phyloP scores from a whole-genome alignment of 2,888 invertebrate species.

The Pristionchus maxplancki region DNA sequence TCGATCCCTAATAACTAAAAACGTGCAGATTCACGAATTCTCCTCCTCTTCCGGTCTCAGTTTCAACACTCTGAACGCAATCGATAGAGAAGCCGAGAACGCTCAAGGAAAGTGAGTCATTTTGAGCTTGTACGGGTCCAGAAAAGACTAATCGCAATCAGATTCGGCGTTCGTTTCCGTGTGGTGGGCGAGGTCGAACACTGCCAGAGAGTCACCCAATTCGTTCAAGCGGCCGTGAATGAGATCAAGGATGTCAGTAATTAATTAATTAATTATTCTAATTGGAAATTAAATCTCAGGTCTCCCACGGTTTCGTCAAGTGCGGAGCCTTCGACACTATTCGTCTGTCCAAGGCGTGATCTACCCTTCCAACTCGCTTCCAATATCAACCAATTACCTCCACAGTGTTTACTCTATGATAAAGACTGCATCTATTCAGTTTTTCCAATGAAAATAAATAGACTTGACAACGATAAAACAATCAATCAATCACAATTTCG shows the following conservation, averaged over 20 bases:
- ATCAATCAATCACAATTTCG: too few species aligned
- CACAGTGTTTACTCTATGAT: too few species aligned
- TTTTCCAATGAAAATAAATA: too few species aligned
- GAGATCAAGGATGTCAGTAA: conserved; percentile 25
- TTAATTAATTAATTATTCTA: too few species aligned
- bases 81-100: conserved; percentile 32
- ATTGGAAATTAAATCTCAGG: too few species aligned
- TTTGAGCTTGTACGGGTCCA: too few species aligned
- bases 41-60: conserved; percentile 33
- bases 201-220: conserved; percentile 42
- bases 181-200: conserved; percentile 35
- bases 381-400: too few species aligned
- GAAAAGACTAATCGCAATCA: background rate
- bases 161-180: conserved; percentile 45
- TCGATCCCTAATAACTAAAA: too few species aligned
- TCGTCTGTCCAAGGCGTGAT: conserved; percentile 5
- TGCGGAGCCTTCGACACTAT: conserved; percentile 29
- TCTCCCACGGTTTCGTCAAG: conserved; percentile 32
- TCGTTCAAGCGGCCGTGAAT: conserved; percentile 18
- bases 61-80: conserved; percentile 23
- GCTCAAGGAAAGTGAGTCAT: conserved; percentile 3
- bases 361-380: too few species aligned
- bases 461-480: too few species aligned
- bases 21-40: conserved; percentile 18
- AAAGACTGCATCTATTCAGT: too few species aligned